Evolutionary conservation across 2,113 vertebrate species (phyloP), one percentile per base, ranked within the genome.

Genomic region (Tonatia bakeri): DNA sequence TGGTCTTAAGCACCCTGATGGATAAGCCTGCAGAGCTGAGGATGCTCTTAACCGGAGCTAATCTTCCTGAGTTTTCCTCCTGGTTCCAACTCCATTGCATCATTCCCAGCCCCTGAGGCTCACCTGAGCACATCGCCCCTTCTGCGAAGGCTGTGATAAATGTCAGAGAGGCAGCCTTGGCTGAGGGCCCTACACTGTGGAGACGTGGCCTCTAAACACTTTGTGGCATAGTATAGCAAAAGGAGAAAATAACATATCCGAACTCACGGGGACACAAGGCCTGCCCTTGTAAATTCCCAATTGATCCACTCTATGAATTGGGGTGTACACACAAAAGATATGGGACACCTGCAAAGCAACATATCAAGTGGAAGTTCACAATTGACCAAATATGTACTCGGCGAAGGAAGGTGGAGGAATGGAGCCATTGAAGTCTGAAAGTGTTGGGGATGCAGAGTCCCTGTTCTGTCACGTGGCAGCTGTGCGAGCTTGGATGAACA

Each of bases 1-100:
- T 33, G 43, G 31, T n/a, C 24, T 54, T 12, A 7, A 50, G 38
- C 0, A 17, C 47, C 31, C 33, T 17, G 33, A 79, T 1, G 3
- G 36, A 5, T 43, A 43, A 17, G 16, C 0, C 1, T 19, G n/a
- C 17, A 59, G 43, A 7, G 38, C 31, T 8, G 31, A 67, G 54
- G 59, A 40, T 33, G 19, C 16, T 1, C n/a, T 80, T 47, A 28
- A 3, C 40, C 0, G 7, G 20, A 47, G 38, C 11, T 54, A 24
- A 33, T 50, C 8, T 52, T 70, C 12, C 84, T 33, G 47, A 59
- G 20, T 56, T 80, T 47, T 45, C 47, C 43, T 61, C 33, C 47
- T 45, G 24, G 12, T 33, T 45, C 40, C 4, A 12, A 7, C 24
- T 38, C 15, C 6, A 31, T 43, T 0, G 0, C 4, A 8, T 15